Evolutionary conservation across 2,797 vertebrate species (phyloP).

Genomic region (Poeciliopsis gracilis): DNA sequence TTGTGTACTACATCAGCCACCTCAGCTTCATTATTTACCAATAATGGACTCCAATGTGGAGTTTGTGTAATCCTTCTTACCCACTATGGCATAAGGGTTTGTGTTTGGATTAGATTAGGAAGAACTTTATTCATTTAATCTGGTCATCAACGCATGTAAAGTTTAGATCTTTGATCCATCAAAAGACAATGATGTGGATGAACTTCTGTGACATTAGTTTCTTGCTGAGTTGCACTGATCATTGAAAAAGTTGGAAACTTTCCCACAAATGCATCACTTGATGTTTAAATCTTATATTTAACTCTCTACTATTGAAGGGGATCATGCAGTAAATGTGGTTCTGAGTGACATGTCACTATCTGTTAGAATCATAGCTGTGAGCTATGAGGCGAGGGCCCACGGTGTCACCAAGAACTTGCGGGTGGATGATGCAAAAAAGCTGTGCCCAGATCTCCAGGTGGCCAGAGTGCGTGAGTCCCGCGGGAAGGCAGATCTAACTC

Average conservation of each 20-base stretch:
- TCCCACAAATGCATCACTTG: not conserved
- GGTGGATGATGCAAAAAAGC: constrained; percentile 90
- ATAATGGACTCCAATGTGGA: not conserved
- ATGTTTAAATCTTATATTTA: not conserved
- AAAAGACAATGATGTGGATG: not conserved
- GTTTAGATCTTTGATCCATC: not conserved
- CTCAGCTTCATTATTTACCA: not conserved
- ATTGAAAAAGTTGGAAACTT: constrained; percentile 29
- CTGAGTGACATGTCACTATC: not conserved
- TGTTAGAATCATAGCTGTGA: constrained; percentile 91
- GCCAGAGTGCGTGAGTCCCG: constrained; percentile 89
- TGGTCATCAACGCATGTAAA: not conserved
- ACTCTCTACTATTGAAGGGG: not conserved
- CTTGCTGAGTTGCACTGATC: constrained; percentile 19
- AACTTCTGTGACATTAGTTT: not conserved
- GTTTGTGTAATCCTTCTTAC: not conserved
- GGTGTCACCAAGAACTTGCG: constrained; percentile 92
- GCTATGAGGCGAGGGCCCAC: constrained; percentile 92
- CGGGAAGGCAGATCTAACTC: constrained; percentile 91
- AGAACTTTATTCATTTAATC: not conserved
- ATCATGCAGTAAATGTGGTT: not conserved
- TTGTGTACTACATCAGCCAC: not conserved
- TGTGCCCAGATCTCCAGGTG: constrained; percentile 89
- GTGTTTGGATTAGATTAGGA: not conserved
- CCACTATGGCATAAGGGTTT: not conserved